Conservation (phyloP, 2,797 vertebrate genomes). For the Trematomus bernacchii region DNA sequence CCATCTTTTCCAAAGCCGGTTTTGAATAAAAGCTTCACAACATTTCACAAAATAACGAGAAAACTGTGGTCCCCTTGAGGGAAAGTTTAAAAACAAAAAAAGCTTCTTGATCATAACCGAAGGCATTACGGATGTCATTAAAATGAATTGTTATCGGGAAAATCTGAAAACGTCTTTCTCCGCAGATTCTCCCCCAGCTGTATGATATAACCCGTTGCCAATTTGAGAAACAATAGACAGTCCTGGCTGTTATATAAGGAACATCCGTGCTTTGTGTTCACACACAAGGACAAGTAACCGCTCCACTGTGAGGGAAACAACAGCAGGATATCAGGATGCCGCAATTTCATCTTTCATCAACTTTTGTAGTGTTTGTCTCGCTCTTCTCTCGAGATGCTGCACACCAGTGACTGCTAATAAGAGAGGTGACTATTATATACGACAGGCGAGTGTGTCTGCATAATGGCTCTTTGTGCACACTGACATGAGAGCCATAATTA, state of each 20-base stretch:
- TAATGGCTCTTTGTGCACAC: constrained; percentile 15
- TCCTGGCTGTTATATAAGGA: constrained; percentile 75
- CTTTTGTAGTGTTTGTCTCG: constrained; percentile 59
- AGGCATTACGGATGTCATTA: constrained; percentile 45
- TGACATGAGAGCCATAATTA: constrained; percentile 19
- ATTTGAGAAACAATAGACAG: constrained; percentile 76
- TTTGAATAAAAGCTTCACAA: constrained; percentile 23
- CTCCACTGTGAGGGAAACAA: constrained; percentile 64
- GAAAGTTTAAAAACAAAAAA: not conserved
- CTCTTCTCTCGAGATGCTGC: constrained; percentile 67
- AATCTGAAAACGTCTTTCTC: constrained; percentile 47
- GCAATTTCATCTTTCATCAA: constrained; percentile 74
- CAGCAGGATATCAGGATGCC: constrained; percentile 61
- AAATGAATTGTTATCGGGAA: constrained; percentile 31
- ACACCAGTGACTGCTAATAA: constrained; percentile 69
- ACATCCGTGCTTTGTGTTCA: constrained; percentile 78
- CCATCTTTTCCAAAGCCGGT: not conserved
- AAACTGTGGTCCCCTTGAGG: not conserved
- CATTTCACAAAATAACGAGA: constrained; percentile 28
- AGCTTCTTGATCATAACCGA: constrained; percentile 26
- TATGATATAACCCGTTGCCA: constrained; percentile 68
- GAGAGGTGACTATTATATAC: constrained; percentile 37
- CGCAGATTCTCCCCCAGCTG: constrained; percentile 52
- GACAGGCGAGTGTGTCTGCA: constrained; percentile 1
- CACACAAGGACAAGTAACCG: constrained; percentile 65